Evolutionary conservation across 2,113 vertebrate species (phyloP), one percentile per base, ranked within the genome.

Genomic region (Columba livia): DNA sequence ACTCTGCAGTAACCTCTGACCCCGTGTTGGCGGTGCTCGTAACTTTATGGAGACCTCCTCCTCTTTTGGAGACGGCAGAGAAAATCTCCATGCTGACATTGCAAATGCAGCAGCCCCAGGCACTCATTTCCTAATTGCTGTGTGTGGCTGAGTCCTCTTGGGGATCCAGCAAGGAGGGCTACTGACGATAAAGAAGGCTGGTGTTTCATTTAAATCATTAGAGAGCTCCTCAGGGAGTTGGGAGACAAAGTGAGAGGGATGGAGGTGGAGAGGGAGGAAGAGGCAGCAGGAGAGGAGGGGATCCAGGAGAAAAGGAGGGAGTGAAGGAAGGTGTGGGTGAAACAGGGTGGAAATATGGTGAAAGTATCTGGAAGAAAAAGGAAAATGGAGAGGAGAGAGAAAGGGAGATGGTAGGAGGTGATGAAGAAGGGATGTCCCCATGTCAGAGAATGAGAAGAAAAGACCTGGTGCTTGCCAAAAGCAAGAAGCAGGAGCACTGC

Each of bases 91-190:
- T 54, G 74, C 85, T 62, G 84, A 92, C 53, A 77, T 24, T 54
- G 73, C 60, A 85, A 64, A 86, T 13, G 44, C 79, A 90, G 86
- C 89, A 64, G 80, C 70, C 60, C 56, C 62, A 79, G 66, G 83
- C 75, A 66, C 36, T 34, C 20, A n/a, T 88, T 90, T 90, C 69
- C 65, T 96, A 89, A 94, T 90, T 96, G 81, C 82, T 87, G 70
- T 91, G 84, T 57, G 18, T 53, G 80, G 48, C n/a, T 91, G 50
- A 11, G 36, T 86, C 71, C 95, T 90, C 85, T 6, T 85, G 90
- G 91, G 91, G 71, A 85, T 74, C 51, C 56, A 71, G 54, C 34
- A 88, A 85, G 72, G 53, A 93, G 40, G 79, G 48, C n/a, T 73
- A 79, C 42, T 83, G 66, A 66, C 88, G 81, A 70, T 25, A 89